A percentile compares a stretch with the other conserved stretches of the same genome.
Conservation (phyloP, 2,113 vertebrate genomes). For the Nycticebus coucang region DNA sequence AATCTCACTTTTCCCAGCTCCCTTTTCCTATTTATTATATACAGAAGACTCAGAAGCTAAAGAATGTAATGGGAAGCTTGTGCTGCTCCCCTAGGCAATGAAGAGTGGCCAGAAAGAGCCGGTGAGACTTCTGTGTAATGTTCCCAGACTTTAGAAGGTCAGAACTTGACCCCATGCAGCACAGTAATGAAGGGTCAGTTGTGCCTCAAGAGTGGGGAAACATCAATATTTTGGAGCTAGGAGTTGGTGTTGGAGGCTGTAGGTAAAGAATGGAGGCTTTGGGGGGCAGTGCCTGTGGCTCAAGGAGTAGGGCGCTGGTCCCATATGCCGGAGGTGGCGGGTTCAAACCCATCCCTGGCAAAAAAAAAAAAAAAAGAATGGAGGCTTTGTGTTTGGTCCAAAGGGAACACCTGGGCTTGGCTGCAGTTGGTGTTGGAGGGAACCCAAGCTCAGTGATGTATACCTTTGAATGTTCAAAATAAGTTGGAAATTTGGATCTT, state of each 20-base stretch:
- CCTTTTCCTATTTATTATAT: neutral
- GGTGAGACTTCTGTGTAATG: neutral
- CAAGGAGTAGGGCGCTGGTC: too few relatives aligned
- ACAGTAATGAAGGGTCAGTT: neutral
- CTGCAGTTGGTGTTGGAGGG: neutral
- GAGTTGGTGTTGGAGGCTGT: too few relatives aligned
- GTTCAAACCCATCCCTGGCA: too few relatives aligned
- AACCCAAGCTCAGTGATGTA: neutral
- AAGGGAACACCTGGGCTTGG: neutral
- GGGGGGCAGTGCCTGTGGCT: too few relatives aligned
- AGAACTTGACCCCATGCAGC: fast-evolving
- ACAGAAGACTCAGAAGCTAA: neutral
- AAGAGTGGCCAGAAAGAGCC: neutral
- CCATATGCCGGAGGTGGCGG: too few relatives aligned
- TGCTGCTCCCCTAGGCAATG: neutral
- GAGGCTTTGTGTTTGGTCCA: neutral
- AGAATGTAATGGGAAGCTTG: neutral
- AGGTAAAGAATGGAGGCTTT: neutral
- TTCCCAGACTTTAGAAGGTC: neutral
- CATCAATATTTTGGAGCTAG: too few relatives aligned
- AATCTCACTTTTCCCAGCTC: neutral
- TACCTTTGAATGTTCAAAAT: neutral
- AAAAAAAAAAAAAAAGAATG: too few relatives aligned
- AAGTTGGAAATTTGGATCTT: neutral
- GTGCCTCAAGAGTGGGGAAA: neutral